Evolutionary conservation across 2,888 invertebrate genomes (phyloP), one percentile per base, ranked within the genome.

Genomic region (Acanthoscelides obtectus): DNA sequence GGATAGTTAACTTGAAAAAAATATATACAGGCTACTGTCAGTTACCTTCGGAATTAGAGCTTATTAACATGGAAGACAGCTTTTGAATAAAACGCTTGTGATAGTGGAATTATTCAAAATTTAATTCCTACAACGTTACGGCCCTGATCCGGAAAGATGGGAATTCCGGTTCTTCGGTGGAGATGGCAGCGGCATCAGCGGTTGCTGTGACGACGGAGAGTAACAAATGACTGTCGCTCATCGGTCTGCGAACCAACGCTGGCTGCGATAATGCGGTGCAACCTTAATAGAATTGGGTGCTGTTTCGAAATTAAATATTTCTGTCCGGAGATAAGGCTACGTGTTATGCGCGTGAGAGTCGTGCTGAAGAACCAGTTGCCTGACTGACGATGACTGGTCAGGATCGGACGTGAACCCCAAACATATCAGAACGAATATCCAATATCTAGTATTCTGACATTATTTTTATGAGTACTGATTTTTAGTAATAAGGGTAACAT

Each of bases 221-320:
- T 82, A 82, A 82, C 81, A 82, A 82, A 82, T 82, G 81, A 81
- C 79, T 79, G 75, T 76, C 79, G 76, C 79, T 79, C 79, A 77
- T 45, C 45, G 45, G 45, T 12, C 45, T 12, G 45, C 45, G 45
- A 6, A 45, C 45, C 45, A 45, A 25, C 25, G 3, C 25, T 25
- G 45, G 45, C 45, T 45, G 3, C 45, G 82, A 81, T 80, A 81
- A 82, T 81, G 80, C 80, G 80, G 80, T 79, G 80, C 79, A 79
- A 80, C 77, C 80, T 77, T 77, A 75, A 79, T 77, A 76, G 81
- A 80, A 80, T 81, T 81, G 82, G 82, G 81, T 81, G 82, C 80
- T 80, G 81, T 81, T 81, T 80, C 77, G 80, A 83, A 84, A 84
- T 83, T 84, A 83, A 83, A 83, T 83, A 81, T 79, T 79, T 77